phyloP scores from a whole-genome alignment of 2,888 invertebrate genomes.

The Melanophora roralis region DNA sequence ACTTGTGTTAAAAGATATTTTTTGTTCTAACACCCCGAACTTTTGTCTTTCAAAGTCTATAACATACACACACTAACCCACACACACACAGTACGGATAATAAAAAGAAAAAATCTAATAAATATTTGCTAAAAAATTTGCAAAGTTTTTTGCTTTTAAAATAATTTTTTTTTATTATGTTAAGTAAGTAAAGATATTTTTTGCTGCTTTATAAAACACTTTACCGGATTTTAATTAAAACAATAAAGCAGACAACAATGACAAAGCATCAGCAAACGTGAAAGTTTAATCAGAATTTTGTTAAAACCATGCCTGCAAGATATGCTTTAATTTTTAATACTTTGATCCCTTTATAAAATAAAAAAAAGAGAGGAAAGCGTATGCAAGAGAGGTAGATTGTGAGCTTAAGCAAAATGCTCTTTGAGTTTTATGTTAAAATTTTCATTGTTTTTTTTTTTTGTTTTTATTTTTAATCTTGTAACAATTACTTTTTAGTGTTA shows the following conservation, averaged over 20 bases:
- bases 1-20: not conserved
- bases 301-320: conserved; percentile 28
- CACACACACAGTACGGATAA: not conserved
- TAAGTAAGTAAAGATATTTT: conserved; percentile 29
- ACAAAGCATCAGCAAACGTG: not conserved
- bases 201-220: not conserved
- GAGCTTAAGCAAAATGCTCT: not conserved
- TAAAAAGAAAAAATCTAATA: not conserved
- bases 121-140: conserved; percentile 31
- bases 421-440: not conserved
- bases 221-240: conserved; percentile 42
- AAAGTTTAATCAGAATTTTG: conserved; percentile 11
- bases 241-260: not conserved
- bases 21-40: not conserved
- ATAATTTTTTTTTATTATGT: not conserved
- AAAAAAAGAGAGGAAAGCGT: not conserved
- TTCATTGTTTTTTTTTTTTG: not conserved
- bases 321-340: conserved; percentile 40
- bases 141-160: not conserved
- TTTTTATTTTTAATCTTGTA: no score
- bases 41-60: not conserved
- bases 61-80: not conserved
- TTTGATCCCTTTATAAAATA: not conserved
- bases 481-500: not conserved
- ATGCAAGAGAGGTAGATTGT: not conserved